These are phyloP conservation scores for Chlamydotis undulata DNA, from an alignment of 2,113 vertebrate species.

Conservation along the genomic window DNA sequence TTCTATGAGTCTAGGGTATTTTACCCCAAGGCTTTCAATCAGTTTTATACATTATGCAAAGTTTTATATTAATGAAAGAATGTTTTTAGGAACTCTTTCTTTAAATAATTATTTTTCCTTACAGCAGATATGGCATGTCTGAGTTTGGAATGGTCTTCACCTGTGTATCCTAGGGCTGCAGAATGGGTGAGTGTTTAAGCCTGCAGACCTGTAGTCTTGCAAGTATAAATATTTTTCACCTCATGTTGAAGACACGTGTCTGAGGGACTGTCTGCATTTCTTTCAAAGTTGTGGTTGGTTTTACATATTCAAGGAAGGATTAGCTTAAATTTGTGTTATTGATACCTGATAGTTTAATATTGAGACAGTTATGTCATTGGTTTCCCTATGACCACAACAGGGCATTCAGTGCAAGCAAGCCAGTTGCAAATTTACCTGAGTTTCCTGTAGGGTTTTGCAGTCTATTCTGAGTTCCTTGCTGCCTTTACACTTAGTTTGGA, in stretches of 20 bases:
- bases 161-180: neutral
- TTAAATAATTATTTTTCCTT: neutral
- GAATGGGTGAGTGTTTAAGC: neutral
- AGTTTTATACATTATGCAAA: neutral
- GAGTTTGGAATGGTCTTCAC: neutral
- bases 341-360: rapidly evolving
- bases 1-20: neutral
- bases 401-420: neutral
- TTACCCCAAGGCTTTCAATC: neutral
- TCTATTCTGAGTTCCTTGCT: neutral
- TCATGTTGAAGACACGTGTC: neutral
- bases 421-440: neutral
- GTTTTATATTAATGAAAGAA: neutral
- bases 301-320: neutral
- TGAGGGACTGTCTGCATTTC: neutral
- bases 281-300: neutral
- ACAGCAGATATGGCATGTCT: neutral
- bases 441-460: neutral
- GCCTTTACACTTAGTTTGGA: neutral
- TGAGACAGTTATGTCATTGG: neutral
- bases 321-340: neutral
- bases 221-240: neutral
- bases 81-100: neutral
- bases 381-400: neutral
- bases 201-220: neutral